phyloP scores from a whole-genome alignment of 2,113 vertebrate genomes.

The Oncorhynchus clarkii region DNA sequence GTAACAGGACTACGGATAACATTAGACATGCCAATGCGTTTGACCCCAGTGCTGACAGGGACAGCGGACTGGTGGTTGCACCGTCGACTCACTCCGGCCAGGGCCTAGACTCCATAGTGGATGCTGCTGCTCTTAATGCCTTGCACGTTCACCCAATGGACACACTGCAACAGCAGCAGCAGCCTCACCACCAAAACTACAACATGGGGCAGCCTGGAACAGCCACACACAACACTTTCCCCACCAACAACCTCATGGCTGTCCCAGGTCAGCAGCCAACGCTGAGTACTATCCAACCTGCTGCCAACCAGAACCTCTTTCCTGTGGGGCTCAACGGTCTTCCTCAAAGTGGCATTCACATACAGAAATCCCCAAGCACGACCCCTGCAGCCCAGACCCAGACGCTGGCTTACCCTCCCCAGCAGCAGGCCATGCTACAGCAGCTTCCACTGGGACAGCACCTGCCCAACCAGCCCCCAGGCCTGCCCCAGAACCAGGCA shows the following conservation, averaged over 20 bases:
- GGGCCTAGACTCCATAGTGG: conserved; percentile 77
- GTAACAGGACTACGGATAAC: conserved; percentile 81
- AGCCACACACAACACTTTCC: conserved; percentile 67
- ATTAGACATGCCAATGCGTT: conserved; percentile 78
- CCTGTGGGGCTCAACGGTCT: conserved; percentile 74
- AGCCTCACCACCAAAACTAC: conserved; percentile 73
- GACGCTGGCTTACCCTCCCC: conserved; percentile 55
- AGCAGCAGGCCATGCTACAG: conserved; percentile 24
- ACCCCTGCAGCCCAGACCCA: conserved; percentile 54
- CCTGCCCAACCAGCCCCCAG: not conserved
- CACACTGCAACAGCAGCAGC: conserved; percentile 55
- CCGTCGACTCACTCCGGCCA: conserved; percentile 72
- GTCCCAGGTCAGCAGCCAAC: conserved; percentile 66
- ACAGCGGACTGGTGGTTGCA: conserved; percentile 84
- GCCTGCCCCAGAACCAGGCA: not conserved
- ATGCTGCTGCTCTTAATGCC: conserved; percentile 31
- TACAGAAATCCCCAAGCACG: conserved; percentile 76
- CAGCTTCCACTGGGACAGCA: not conserved
- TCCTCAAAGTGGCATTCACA: conserved; percentile 59
- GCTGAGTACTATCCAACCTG: conserved; percentile 62
- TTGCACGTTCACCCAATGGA: conserved; percentile 56
- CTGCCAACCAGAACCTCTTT: conserved; percentile 48
- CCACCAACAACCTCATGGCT: conserved; percentile 49
- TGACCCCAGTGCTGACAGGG: conserved; percentile 80
- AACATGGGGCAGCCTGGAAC: conserved; percentile 73